Evolutionary conservation across 2,888 invertebrate species (phyloP).

Genomic region (Lacanobia wlatinum): DNA sequence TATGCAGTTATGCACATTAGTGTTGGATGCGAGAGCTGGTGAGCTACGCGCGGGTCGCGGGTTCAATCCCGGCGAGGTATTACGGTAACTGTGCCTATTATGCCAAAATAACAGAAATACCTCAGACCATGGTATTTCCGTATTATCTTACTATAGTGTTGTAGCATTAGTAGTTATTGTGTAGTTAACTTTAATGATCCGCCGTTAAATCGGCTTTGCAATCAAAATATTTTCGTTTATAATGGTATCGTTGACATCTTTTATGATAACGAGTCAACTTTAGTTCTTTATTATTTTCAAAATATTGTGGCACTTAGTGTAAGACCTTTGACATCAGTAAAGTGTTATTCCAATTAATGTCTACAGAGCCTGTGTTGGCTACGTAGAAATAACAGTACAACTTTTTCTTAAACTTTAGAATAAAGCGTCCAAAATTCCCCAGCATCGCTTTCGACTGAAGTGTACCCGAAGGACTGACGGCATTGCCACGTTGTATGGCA

Average conservation of each 20-base stretch:
- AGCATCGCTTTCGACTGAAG: no score
- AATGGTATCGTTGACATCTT: slow-evolving; percentile 15
- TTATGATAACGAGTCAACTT: slow-evolving; percentile 23
- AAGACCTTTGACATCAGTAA: slow-evolving; percentile 2
- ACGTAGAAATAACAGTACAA: no score
- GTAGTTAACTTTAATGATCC: slow-evolving; percentile 21
- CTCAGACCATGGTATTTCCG: slow-evolving; percentile 2
- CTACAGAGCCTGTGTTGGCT: neutral
- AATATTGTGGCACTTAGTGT: neutral
- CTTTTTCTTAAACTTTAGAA: no score
- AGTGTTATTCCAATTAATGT: neutral
- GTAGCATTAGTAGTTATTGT: neutral
- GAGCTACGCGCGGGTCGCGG: slow-evolving; percentile 34
- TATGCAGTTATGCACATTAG: slow-evolving; percentile 14
- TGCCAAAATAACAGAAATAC: slow-evolving; percentile 4
- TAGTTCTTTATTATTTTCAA: neutral
- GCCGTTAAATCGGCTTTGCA: neutral
- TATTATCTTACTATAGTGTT: neutral
- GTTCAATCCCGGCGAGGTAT: slow-evolving; percentile 33
- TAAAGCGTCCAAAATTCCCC: no score
- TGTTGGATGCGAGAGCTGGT: slow-evolving; percentile 11
- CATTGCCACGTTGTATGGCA: no score
- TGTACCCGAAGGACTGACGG: no score
- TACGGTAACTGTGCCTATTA: slow-evolving; percentile 14
- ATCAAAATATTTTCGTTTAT: slow-evolving; percentile 28